phyloP scores from a whole-genome alignment of 2,113 vertebrate species.

The Tupaia chinensis region DNA sequence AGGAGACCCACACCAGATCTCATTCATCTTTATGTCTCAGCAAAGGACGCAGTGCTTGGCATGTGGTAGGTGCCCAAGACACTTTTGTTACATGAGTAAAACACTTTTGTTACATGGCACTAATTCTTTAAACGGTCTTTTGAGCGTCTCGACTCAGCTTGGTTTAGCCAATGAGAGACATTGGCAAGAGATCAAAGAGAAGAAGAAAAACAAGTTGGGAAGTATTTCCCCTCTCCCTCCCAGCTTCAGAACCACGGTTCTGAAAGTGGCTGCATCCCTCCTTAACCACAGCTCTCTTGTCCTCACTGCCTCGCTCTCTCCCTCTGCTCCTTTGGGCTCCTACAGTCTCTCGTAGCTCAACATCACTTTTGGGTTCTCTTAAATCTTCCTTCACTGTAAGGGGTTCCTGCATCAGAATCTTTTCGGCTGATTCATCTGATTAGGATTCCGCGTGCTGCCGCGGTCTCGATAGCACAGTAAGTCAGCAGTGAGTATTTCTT shows the following conservation, averaged over 20 bases:
- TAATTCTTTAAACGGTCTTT: no score
- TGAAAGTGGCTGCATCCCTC: not conserved
- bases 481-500: not conserved
- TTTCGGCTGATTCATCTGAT: not conserved
- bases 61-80: not conserved
- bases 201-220: not conserved
- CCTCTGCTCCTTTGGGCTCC: not conserved
- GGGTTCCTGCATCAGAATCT: not conserved
- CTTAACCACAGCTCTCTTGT: not conserved
- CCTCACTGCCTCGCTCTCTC: fast-evolving
- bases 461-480: not conserved
- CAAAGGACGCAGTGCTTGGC: not conserved
- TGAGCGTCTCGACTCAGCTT: not conserved
- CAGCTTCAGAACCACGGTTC: not conserved
- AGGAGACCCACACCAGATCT: not conserved
- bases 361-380: not conserved
- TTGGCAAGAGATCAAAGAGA: not conserved
- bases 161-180: not conserved
- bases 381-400: not conserved
- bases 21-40: not conserved
- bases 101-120: not conserved
- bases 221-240: not conserved
- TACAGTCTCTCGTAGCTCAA: not conserved
- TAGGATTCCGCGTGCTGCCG: not conserved
- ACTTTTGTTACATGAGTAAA: not conserved